phyloP scores from a whole-genome alignment of 37 sponge, comb jelly and placozoan genomes.

The Ianthella basta region DNA sequence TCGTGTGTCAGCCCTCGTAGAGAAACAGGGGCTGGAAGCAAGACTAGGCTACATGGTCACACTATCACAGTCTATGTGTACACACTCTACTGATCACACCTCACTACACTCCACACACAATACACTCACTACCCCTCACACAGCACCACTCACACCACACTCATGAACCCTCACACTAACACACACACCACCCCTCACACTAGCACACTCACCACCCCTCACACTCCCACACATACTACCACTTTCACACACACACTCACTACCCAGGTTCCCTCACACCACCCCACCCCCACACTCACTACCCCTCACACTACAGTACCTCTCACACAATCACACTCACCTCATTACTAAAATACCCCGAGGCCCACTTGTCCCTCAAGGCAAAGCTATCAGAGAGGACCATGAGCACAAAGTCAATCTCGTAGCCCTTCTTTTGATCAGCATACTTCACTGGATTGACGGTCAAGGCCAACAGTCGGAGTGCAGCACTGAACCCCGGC shows the following conservation, averaged over 20 bases:
- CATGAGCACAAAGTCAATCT: neutral
- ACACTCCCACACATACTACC: conserved; percentile 5
- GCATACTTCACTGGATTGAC: conserved; percentile 46
- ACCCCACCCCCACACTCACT: neutral
- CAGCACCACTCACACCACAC: conserved; percentile 20
- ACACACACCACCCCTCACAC: conserved; percentile 14
- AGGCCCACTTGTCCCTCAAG: conserved; percentile 26
- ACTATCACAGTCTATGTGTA: too few species aligned
- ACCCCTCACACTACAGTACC: conserved; percentile 1
- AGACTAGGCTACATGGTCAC: too few species aligned
- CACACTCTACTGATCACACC: too few species aligned
- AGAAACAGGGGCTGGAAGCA: too few species aligned
- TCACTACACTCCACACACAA: too few species aligned
- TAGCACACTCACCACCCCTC: neutral
- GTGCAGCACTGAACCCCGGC: conserved; percentile 39
- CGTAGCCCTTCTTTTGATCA: neutral
- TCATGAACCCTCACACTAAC: conserved; percentile 2
- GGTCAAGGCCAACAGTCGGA: conserved; percentile 46
- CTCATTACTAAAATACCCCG: conserved; percentile 51
- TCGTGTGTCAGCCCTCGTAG: too few species aligned
- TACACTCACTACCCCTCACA: too few species aligned
- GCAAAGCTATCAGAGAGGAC: conserved; percentile 7
- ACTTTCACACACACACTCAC: too few species aligned
- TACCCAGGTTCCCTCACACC: too few species aligned
- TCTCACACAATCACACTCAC: conserved; percentile 21